A percentile compares a stretch with the other conserved stretches of the same genome.
phyloP scores from a whole-genome alignment of 1,140 invertebrate species.

The Danaus plexippus region DNA sequence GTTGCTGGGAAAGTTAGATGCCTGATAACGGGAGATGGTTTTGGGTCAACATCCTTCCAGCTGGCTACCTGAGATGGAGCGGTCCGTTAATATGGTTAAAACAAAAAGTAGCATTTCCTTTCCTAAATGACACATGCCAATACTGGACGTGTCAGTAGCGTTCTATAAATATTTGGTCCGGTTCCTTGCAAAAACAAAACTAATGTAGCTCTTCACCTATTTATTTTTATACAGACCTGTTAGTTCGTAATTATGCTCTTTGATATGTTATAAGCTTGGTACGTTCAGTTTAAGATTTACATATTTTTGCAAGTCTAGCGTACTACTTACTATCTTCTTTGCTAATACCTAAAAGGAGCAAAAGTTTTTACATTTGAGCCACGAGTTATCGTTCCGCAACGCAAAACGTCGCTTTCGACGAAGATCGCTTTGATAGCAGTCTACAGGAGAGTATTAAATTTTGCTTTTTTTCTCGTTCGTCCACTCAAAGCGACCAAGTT shows the following conservation, averaged over 20 bases:
- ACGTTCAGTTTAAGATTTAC: constrained; percentile 24
- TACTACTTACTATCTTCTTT: constrained; percentile 27
- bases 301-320: constrained; percentile 46
- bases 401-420: constrained; percentile 58
- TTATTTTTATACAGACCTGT: too few species aligned
- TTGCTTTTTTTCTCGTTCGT: constrained; percentile 48
- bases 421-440: constrained; percentile 57
- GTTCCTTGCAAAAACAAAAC: too few species aligned
- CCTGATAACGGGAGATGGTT: constrained; percentile 31
- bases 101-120: constrained; percentile 52
- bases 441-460: constrained; percentile 58
- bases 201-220: too few species aligned
- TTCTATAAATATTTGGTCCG: constrained; percentile 14
- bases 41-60: constrained; percentile 35
- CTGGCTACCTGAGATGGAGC: constrained; percentile 46
- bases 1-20: constrained; percentile 50
- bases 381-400: constrained; percentile 51
- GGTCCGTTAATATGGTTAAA: constrained; percentile 42
- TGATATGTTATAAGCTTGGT: background rate
- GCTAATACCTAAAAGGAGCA: constrained; percentile 60
- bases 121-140: constrained; percentile 43
- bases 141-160: constrained; percentile 46
- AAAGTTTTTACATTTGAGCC: constrained; percentile 65
- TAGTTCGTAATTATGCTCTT: too few species aligned
- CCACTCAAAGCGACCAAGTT: constrained; percentile 48